Evolutionary conservation across 1,140 invertebrate species (phyloP).

Genomic region (Saxidomus purpurata): DNA sequence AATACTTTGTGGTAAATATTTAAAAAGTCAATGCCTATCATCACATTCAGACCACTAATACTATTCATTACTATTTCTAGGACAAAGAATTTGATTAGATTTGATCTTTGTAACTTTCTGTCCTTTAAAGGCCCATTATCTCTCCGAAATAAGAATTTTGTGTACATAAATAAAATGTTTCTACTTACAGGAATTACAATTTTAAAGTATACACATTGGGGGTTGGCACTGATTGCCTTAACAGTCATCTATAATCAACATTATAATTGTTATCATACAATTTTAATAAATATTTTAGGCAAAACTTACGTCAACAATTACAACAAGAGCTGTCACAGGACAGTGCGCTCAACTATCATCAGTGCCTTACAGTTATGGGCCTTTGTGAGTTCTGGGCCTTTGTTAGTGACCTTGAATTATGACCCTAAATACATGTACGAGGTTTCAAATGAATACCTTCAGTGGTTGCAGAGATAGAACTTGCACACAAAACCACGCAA

Average conservation of each 20-base stretch:
- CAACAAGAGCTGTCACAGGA: neutral
- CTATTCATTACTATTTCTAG: neutral
- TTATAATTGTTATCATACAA: too few relatives aligned
- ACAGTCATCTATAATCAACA: too few relatives aligned
- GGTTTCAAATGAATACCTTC: slow-evolving; percentile 1
- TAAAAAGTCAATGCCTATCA: neutral
- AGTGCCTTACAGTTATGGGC: too few relatives aligned
- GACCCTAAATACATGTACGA: slow-evolving; percentile 1
- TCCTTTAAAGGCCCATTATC: slow-evolving; percentile 4
- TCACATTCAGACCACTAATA: neutral
- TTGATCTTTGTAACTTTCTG: slow-evolving; percentile 1
- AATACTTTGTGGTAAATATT: neutral
- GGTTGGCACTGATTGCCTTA: slow-evolving; percentile 15
- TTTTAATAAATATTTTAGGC: too few relatives aligned
- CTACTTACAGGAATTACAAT: neutral
- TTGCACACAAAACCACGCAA: slow-evolving; percentile 9
- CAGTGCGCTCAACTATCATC: neutral
- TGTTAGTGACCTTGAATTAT: neutral
- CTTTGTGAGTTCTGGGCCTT: neutral
- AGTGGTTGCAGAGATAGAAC: slow-evolving; percentile 4
- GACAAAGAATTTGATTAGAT: neutral
- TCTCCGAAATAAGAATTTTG: neutral
- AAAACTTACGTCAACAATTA: too few relatives aligned
- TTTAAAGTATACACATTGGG: neutral
- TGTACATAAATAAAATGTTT: slow-evolving; percentile 7